Percentiles rank a stretch among this genome's conserved stretches.
These are phyloP conservation scores for Drosophila ochracea DNA, from an alignment of 2,888 invertebrate species.

Conservation along the genomic window DNA sequence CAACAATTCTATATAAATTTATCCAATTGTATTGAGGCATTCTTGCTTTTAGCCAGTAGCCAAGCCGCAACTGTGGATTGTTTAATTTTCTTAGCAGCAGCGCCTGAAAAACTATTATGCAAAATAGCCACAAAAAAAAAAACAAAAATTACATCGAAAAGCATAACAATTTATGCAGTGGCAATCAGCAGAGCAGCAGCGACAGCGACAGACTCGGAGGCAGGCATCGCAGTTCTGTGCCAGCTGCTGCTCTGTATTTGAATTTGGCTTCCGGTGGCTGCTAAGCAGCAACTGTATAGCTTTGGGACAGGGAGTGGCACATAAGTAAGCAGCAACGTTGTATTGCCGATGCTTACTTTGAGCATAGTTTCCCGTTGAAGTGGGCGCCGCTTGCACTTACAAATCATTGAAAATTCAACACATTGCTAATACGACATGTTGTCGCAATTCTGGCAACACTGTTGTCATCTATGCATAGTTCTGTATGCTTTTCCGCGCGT, in stretches of 20 bases:
- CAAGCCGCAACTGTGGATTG: slow-evolving; percentile 29
- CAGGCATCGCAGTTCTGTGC: slow-evolving; percentile 19
- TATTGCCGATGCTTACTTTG: slow-evolving; percentile 20
- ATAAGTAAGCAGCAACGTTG: slow-evolving; percentile 50
- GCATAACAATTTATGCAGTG: slow-evolving; percentile 61
- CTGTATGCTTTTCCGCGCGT: background rate
- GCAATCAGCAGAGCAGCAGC: slow-evolving; percentile 46
- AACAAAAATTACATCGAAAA: slow-evolving; percentile 40
- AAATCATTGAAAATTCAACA: slow-evolving; percentile 79
- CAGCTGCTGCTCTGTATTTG: slow-evolving; percentile 47
- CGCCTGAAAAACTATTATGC: slow-evolving; percentile 45
- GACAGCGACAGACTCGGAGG: background rate
- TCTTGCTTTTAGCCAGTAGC: background rate
- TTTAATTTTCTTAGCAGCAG: slow-evolving; percentile 2
- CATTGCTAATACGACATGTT: slow-evolving; percentile 76
- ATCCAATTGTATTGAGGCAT: slow-evolving; percentile 9
- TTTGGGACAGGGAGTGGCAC: background rate
- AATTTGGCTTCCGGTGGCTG: slow-evolving; percentile 18
- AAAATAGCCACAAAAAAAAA: slow-evolving; percentile 48
- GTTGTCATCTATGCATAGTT: slow-evolving; percentile 43
- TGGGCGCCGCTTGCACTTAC: slow-evolving; percentile 63
- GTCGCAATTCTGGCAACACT: slow-evolving; percentile 53
- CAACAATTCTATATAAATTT: background rate
- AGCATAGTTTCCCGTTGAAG: slow-evolving; percentile 43
- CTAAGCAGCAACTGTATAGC: background rate